A percentile compares a stretch with the other conserved stretches of the same genome.
phyloP scores from a whole-genome alignment of 2,113 vertebrate genomes.

The Clinocottus analis region DNA sequence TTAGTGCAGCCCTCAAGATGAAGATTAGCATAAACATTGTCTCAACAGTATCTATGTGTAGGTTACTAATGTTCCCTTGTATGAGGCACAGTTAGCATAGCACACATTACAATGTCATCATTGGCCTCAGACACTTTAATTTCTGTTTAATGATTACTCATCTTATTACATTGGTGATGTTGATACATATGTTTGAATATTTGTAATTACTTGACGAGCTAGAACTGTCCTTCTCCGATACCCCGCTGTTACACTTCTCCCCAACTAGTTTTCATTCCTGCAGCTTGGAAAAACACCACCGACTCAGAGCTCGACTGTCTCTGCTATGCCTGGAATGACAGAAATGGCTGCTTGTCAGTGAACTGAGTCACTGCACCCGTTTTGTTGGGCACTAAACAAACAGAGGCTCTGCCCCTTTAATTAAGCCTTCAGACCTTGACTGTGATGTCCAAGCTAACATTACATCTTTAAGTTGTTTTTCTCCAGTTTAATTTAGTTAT shows the following conservation, averaged over 20 bases:
- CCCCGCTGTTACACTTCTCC: conserved; percentile 2
- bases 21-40: not conserved
- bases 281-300: conserved; percentile 41
- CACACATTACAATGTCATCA: not conserved
- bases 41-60: too few species aligned
- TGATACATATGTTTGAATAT: too few species aligned
- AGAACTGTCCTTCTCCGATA: not conserved
- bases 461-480: conserved; percentile 17
- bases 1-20: not conserved
- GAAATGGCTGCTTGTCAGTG: conserved; percentile 47
- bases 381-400: conserved; percentile 27
- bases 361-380: conserved; percentile 36
- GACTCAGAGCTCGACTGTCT: conserved; percentile 28
- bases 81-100: not conserved
- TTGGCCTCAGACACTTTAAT: not conserved
- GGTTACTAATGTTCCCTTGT: too few species aligned
- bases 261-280: not conserved
- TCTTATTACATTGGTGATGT: not conserved
- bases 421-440: conserved; percentile 26
- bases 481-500: not conserved
- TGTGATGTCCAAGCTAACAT: conserved; percentile 20
- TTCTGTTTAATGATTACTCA: conserved; percentile 7
- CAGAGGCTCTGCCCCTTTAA: conserved; percentile 34
- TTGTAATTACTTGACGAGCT: conserved; percentile 32
- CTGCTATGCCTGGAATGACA: conserved; percentile 63